Conservation (phyloP, 2,888 invertebrate species). For the Dinocampus coccinellae region DNA sequence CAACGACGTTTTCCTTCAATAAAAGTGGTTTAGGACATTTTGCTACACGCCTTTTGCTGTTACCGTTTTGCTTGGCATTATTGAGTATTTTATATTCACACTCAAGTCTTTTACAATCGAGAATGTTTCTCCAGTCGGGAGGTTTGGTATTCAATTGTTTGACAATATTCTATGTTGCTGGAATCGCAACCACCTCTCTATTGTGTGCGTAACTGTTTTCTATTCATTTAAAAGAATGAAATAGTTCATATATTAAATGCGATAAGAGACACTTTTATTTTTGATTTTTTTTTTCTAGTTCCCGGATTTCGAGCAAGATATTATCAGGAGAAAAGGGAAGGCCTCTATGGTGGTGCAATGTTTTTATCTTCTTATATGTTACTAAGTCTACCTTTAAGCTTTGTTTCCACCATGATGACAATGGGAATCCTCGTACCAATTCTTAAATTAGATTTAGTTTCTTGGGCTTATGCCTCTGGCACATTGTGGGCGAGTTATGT, state of each 20-base stretch:
- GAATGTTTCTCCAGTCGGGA: slow-evolving; percentile 63
- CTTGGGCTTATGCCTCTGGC: slow-evolving; percentile 62
- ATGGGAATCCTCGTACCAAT: slow-evolving; percentile 79
- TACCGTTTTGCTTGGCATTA: slow-evolving; percentile 75
- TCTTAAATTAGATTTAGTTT: slow-evolving; percentile 57
- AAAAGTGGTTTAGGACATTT: slow-evolving; percentile 82
- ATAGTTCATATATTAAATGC: neutral
- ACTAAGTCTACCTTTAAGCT: slow-evolving; percentile 85
- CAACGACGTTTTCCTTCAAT: slow-evolving; percentile 84
- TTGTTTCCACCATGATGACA: slow-evolving; percentile 80
- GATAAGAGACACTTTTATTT: slow-evolving; percentile 13
- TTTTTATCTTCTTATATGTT: slow-evolving; percentile 86
- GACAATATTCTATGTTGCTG: slow-evolving; percentile 81
- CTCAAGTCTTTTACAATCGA: slow-evolving; percentile 62
- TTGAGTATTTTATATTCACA: slow-evolving; percentile 63
- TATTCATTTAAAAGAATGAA: neutral
- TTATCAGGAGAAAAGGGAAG: slow-evolving; percentile 92
- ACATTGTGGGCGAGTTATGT: slow-evolving; percentile 88
- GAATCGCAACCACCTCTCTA: slow-evolving; percentile 65
- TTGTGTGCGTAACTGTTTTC: slow-evolving; percentile 57
- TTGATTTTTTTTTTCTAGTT: slow-evolving; percentile 70
- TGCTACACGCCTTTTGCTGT: slow-evolving; percentile 79
- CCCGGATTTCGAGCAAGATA: slow-evolving; percentile 90
- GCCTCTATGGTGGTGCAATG: slow-evolving; percentile 88
- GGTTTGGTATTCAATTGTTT: slow-evolving; percentile 77